A percentile compares a stretch with the other conserved stretches of the same genome.
phyloP scores from a whole-genome alignment of 2,888 invertebrate species.

The Branchellion lobata region DNA sequence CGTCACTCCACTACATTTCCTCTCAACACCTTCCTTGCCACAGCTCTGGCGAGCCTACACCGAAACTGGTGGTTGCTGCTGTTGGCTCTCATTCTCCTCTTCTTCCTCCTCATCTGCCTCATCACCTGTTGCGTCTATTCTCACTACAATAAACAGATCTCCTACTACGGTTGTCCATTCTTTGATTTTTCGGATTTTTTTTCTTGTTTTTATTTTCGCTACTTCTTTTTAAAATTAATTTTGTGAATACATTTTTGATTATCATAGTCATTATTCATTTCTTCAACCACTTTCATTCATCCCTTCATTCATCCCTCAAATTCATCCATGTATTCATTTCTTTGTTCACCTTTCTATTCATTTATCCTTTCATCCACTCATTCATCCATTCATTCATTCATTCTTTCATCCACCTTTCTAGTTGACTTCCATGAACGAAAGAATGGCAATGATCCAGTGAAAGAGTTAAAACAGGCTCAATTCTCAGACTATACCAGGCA shows the following conservation, averaged over 20 bases:
- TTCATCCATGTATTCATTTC: too few species aligned
- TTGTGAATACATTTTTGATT: too few species aligned
- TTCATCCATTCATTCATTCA: too few species aligned
- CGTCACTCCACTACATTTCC: not conserved
- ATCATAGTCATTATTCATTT: too few species aligned
- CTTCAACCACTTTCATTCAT: too few species aligned
- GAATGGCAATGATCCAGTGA: constrained; percentile 13
- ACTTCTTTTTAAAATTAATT: too few species aligned
- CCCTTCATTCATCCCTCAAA: too few species aligned
- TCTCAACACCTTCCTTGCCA: not conserved
- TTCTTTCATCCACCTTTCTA: not conserved
- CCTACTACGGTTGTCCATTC: not conserved
- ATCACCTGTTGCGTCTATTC: constrained; percentile 13
- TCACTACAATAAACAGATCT: not conserved
- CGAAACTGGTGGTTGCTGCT: not conserved
- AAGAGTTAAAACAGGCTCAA: not conserved
- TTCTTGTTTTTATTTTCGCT: too few species aligned
- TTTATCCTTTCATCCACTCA: too few species aligned
- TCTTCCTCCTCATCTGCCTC: not conserved
- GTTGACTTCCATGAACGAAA: not conserved
- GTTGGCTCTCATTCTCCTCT: not conserved
- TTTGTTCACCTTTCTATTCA: too few species aligned
- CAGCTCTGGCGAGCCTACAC: not conserved
- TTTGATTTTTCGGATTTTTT: too few species aligned
- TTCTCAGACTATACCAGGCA: constrained; percentile 4